Conservation (phyloP, 1,140 invertebrate genomes). For the Trichonephila clavipes region DNA sequence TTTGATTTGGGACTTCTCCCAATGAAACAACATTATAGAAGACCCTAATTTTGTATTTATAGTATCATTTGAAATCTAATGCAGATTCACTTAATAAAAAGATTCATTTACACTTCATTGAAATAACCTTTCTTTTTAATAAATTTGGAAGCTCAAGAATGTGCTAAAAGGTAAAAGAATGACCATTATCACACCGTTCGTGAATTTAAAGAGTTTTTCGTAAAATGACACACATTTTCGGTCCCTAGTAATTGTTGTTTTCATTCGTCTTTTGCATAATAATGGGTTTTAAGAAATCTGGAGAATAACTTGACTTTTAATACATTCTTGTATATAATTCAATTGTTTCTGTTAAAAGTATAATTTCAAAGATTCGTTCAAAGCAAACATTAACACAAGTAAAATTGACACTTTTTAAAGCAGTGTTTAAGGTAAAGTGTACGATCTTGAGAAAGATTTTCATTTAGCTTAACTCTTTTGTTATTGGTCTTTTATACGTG, state of each 20-base stretch:
- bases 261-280: conserved; percentile 34
- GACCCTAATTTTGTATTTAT: neutral
- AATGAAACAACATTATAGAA: neutral
- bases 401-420: neutral
- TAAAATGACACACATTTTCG: conserved; percentile 22
- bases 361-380: neutral
- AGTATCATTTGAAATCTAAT: neutral
- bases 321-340: neutral
- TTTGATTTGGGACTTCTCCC: neutral
- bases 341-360: conserved; percentile 46
- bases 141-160: conserved; percentile 20
- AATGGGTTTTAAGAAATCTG: conserved; percentile 42
- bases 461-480: no score
- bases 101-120: conserved; percentile 46
- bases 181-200: conserved; percentile 42
- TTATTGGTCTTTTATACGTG: no score
- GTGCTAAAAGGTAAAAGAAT: conserved; percentile 24
- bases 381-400: neutral
- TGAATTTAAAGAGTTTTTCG: conserved; percentile 28
- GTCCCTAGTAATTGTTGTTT: conserved; percentile 22
- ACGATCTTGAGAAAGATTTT: neutral
- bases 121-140: conserved; percentile 19
- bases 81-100: conserved; percentile 31
- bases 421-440: neutral
- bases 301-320: neutral